phyloP scores from a whole-genome alignment of 2,888 invertebrate species.

The Trachelus troglodyta region DNA sequence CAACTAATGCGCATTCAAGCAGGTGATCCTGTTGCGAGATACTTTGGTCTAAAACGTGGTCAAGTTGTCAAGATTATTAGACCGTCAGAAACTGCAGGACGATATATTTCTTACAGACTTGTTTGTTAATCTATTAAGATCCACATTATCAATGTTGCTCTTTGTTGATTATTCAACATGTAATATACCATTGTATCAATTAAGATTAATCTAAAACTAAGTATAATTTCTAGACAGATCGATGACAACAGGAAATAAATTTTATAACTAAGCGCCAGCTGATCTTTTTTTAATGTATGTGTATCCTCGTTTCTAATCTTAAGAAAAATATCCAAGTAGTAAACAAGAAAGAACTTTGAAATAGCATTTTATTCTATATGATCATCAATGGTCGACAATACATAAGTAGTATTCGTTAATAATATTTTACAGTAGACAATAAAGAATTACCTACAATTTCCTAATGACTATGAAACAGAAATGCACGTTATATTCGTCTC shows the following conservation, averaged over 20 bases:
- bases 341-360: conserved; percentile 12
- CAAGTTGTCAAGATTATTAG: conserved; percentile 99
- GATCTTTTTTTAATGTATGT: background rate
- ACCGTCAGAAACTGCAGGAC: conserved; percentile 96
- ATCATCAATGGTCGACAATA: conserved; percentile 28
- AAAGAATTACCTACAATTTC: conserved; percentile 28
- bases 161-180: background rate
- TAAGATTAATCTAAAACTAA: background rate
- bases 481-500: conserved; percentile 10
- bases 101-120: conserved; percentile 97
- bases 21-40: conserved; percentile 97
- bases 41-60: conserved; percentile 97
- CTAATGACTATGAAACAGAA: conserved; percentile 24
- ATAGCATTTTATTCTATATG: conserved; percentile 41
- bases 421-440: conserved; percentile 36
- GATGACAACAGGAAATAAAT: background rate
- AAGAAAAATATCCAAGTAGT: background rate
- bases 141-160: background rate
- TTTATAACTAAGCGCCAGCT: background rate
- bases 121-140: conserved; percentile 75
- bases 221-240: background rate
- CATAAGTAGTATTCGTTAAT: conserved; percentile 33
- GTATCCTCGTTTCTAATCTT: background rate
- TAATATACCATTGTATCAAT: background rate
- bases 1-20: conserved; percentile 99